These are phyloP conservation scores for Aphelenchoides bicaudatus DNA, from an alignment of 2,888 invertebrate species.

Conservation along the genomic window DNA sequence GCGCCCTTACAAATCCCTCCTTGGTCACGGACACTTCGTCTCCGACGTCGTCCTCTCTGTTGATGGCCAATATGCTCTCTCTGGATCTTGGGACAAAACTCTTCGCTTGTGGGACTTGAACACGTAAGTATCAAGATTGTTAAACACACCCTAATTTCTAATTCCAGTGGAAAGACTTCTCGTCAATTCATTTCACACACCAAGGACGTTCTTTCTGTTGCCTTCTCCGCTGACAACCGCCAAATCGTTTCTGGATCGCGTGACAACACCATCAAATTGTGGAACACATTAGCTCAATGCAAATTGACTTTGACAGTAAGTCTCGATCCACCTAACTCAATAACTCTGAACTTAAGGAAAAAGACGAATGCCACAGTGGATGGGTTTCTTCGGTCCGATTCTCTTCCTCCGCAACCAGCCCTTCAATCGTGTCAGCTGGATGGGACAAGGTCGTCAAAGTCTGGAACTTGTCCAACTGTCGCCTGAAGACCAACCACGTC, in stretches of 20 bases:
- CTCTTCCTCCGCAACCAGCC: conserved; percentile 95
- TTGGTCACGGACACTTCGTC: conserved; percentile 97
- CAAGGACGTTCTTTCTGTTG: conserved; percentile 98
- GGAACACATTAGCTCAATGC: conserved; percentile 99
- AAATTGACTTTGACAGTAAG: conserved; percentile 85
- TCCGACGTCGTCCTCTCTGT: conserved; percentile 97
- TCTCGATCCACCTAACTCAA: background rate
- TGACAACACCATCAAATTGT: conserved; percentile 96
- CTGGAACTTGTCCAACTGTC: conserved; percentile 97
- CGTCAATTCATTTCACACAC: conserved; percentile 98
- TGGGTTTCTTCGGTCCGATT: conserved; percentile 99
- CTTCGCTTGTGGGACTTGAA: conserved; percentile 97
- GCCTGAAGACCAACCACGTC: conserved; percentile 93
- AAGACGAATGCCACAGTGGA: conserved; percentile 80
- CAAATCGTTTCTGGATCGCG: conserved; percentile 98
- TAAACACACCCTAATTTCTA: background rate
- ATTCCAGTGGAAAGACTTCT: conserved; percentile 69
- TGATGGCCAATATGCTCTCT: conserved; percentile 97
- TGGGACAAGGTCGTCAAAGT: conserved; percentile 89
- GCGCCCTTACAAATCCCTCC: conserved; percentile 88
- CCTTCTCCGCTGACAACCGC: conserved; percentile 98
- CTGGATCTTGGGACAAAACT: conserved; percentile 99
- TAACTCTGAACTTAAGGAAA: conserved; percentile 15
- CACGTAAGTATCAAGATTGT: conserved; percentile 66
- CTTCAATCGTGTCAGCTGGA: conserved; percentile 95